Evolutionary conservation across 2,888 invertebrate species (phyloP).

Genomic region (Rhamnusium bicolor): DNA sequence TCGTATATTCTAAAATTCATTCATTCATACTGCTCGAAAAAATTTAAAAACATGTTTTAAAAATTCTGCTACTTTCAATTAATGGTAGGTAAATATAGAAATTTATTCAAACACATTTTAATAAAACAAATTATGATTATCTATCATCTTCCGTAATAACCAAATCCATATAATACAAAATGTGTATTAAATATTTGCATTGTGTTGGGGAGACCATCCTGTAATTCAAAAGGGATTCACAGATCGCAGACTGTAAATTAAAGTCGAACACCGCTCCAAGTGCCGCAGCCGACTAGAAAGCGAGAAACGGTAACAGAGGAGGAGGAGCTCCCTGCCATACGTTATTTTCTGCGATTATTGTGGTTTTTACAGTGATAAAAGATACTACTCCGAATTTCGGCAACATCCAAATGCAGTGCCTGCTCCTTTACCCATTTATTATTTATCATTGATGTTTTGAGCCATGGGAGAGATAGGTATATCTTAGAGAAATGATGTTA

Average conservation of each 20-base stretch:
- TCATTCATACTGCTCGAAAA: neutral
- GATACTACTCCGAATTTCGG: conserved; percentile 52
- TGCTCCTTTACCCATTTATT: conserved; percentile 42
- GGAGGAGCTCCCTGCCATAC: conserved; percentile 55
- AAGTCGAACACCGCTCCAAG: conserved; percentile 55
- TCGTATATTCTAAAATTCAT: too few species aligned
- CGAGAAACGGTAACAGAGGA: conserved; percentile 51
- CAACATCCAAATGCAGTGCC: conserved; percentile 42
- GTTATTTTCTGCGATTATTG: conserved; percentile 59
- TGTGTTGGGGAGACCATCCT: conserved; percentile 26
- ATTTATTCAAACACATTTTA: neutral
- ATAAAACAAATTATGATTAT: conserved; percentile 17
- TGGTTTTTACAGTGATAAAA: conserved; percentile 58
- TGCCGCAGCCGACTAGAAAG: conserved; percentile 46
- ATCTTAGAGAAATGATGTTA: conserved; percentile 15
- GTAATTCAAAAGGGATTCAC: conserved; percentile 47
- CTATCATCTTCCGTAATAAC: conserved; percentile 23
- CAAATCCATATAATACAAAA: neutral
- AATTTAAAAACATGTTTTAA: neutral
- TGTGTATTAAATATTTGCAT: conserved; percentile 31
- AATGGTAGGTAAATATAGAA: conserved; percentile 17
- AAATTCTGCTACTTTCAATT: neutral
- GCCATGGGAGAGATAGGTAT: conserved; percentile 30
- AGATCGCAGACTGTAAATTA: conserved; percentile 54
- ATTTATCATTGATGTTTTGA: conserved; percentile 50